Base-by-base conservation (phyloP, 64 coral and sea anemone species). In the Pocillopora damicornis region DNA sequence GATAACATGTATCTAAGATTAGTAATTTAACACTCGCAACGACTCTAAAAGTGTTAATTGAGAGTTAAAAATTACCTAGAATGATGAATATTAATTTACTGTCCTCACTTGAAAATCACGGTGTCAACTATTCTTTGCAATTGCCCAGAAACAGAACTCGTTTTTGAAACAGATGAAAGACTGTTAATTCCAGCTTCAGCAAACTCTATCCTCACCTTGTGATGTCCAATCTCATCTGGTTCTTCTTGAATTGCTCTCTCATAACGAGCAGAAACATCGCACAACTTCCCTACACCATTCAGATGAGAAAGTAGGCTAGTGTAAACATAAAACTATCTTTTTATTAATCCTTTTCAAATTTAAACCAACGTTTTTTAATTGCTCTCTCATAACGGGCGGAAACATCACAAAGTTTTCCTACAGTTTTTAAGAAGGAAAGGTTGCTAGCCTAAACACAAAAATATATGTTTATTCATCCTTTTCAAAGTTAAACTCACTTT, bases 231-330 rank as follows among this genome's bases (percentile, higher is more conserved):
- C 60, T 92, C 79, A 9, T 78, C 75, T 26, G 97, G 93, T 88
- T 99, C 97, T 35, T 95, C 87, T 73, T 99, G 97, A 36, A 99
- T 99, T 59, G 93, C 97, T 76, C 86, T 90, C 79, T 99, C 97
- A 87, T 99, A 99, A 77, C 97, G 95, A 20, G 97, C 97, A 14
- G 90, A 95, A 0, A 93, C 97, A 91, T 99, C 97, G 57, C 97
- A 91, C 13, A 99, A 88, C 45, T 94, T 89, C 34, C 97, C 97
- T 51, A 51, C 42, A 51, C 42, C 42, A 51, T 51, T 51, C 30
- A 25, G 15, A 30, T 30, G 0, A 30, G 11, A 37, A 34, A 37
- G 16, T 10, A 4, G 2, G 42, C 42, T 51, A 51, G 42, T 51
- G 3, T 7, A 51, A 51, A 7, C 42, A 51, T 7, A 51, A 51